These are phyloP conservation scores for Phortica variegata DNA, from an alignment of 1,140 invertebrate species.

Conservation along the genomic window DNA sequence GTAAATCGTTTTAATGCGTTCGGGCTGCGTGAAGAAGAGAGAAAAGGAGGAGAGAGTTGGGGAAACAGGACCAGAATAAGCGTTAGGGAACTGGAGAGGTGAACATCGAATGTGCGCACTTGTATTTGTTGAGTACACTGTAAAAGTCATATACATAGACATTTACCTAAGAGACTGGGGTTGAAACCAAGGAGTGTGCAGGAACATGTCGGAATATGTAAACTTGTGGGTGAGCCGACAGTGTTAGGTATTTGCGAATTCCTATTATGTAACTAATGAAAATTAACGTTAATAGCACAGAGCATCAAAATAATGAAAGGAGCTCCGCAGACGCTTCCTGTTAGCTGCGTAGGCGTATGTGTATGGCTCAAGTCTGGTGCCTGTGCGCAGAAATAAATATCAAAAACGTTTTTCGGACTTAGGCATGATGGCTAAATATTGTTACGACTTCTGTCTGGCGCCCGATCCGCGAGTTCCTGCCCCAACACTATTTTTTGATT, in stretches of 20 bases:
- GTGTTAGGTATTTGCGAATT: conserved; percentile 49
- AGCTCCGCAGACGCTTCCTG: conserved; percentile 18
- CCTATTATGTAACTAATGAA: conserved; percentile 54
- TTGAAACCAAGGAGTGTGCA: conserved; percentile 6
- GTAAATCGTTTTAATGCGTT: conserved; percentile 51
- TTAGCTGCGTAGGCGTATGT: conserved; percentile 18
- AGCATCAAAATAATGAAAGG: conserved; percentile 49
- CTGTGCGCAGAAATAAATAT: conserved; percentile 35
- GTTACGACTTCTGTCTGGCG: conserved; percentile 37
- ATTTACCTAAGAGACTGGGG: conserved; percentile 6
- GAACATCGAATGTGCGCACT: conserved; percentile 12
- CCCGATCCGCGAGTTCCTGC: conserved; percentile 8
- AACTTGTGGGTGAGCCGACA: conserved; percentile 12
- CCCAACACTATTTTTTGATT: conserved; percentile 7
- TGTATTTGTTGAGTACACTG: conserved; percentile 14
- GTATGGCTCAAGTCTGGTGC: neutral
- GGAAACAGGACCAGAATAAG: conserved; percentile 3
- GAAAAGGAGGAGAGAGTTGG: conserved; percentile 14
- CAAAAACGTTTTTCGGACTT: conserved; percentile 53
- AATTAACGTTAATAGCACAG: conserved; percentile 52
- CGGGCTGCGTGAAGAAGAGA: conserved; percentile 36
- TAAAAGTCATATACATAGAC: conserved; percentile 38
- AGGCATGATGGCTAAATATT: conserved; percentile 54
- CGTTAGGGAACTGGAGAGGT: neutral
- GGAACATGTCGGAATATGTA: neutral